Base-by-base conservation (phyloP, 30 jellyfish, hydroid and myxozoan species). In the Aurelia aurita region DNA sequence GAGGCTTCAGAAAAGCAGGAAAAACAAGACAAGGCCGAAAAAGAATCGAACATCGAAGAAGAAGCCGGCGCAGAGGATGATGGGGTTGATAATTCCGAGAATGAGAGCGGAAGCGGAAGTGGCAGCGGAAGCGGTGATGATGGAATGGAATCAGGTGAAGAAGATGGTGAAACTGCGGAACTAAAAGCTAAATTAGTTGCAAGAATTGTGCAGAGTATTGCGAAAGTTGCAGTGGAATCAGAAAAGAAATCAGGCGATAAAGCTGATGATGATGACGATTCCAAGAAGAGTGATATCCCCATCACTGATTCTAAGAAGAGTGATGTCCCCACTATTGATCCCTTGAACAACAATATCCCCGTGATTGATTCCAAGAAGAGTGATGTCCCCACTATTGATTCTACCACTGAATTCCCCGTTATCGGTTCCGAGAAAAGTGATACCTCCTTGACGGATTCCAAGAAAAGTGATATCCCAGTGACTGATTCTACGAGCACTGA, bases 191-290 rank as follows among this genome's bases (percentile, higher is more conserved):
- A 23, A 73, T 3, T 63, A 15, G 83, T 71, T 21, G 87, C 74
- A 26, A 22, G 67, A 12, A 71, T 89, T 35, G 97, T 89, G 6
- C 60, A 53, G n/a, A 77, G 80, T 34, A 70, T 89, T 83, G 97
- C 94, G 18, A 81, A 89, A 72, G 94, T 22, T 55, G 67, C 67
- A 55, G 72, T 20, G 13, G 69, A 53, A 43, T 29, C 35, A 59
- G 58, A 25, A 51, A 26, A 57, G 51, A 31, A 31, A 14, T 14
- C 47, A 12, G 55, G 21, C 29, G 57, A 47, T 29, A 46, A 49
- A 15, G 82, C 11, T 46, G 58, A 28, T 5, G 72, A 63, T 3
- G 71, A 34, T 5, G 34, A 14, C 7, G 75, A 67, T 32, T 34
- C 71, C 35, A 69, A 29, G 20, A 26, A 55, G 13, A 39, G 51